phyloP scores from a whole-genome alignment of 2,797 vertebrate genomes.

The Micrastur ruficollis region DNA sequence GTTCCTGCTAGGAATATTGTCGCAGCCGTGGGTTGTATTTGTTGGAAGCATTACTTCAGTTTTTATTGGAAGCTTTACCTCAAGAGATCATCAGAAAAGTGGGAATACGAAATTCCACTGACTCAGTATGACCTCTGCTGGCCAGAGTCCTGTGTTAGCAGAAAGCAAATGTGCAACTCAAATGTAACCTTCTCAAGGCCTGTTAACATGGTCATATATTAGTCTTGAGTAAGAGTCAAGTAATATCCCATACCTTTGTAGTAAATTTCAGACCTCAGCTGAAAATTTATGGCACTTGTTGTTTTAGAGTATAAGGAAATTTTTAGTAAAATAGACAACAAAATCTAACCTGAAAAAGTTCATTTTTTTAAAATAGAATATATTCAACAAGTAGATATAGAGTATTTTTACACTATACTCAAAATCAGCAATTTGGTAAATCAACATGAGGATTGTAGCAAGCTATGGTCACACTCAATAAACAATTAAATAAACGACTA shows the following conservation, averaged over 20 bases:
- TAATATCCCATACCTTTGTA: neutral
- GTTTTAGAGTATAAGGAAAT: neutral
- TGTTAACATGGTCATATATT: neutral
- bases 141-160: neutral
- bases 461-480: neutral
- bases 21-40: neutral
- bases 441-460: neutral
- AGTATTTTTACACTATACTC: neutral
- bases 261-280: neutral
- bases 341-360: neutral
- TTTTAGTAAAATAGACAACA: neutral
- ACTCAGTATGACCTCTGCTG: slow-evolving; percentile 57
- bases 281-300: neutral
- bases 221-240: neutral
- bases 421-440: neutral
- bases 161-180: neutral
- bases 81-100: neutral
- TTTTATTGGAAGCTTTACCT: neutral
- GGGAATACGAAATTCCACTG: neutral
- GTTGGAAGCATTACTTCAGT: neutral
- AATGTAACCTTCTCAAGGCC: neutral
- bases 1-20: neutral
- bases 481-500: neutral
- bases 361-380: neutral
- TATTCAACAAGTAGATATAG: neutral